Evolutionary conservation across 2,888 invertebrate species (phyloP).

Genomic region (Keiferia lycopersicella): DNA sequence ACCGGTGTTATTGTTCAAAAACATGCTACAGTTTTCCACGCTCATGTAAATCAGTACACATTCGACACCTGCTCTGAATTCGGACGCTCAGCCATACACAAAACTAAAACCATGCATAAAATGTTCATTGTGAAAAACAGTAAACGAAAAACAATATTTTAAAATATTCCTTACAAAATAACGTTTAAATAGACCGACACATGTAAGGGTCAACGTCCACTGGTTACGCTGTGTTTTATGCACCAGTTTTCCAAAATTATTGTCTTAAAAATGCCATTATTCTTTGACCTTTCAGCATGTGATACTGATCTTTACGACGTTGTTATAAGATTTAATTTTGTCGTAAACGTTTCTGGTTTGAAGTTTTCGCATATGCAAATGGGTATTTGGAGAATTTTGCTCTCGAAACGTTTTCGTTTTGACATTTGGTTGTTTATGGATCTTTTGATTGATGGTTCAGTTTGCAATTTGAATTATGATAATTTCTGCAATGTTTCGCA

Average conservation of each 20-base stretch:
- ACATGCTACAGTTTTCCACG: slow-evolving; percentile 43
- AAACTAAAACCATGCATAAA: slow-evolving; percentile 32
- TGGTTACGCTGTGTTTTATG: slow-evolving; percentile 60
- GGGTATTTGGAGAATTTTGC: slow-evolving; percentile 43
- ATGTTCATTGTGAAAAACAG: slow-evolving; percentile 39
- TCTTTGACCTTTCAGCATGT: slow-evolving; percentile 1
- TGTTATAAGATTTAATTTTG: neutral
- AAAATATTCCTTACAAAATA: slow-evolving; percentile 35
- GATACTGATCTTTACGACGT: slow-evolving; percentile 10
- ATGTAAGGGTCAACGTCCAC: slow-evolving; percentile 61
- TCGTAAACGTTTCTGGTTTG: slow-evolving; percentile 24
- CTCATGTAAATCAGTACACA: slow-evolving; percentile 34
- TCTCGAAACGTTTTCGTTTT: slow-evolving; percentile 39
- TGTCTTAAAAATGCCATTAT: slow-evolving; percentile 34
- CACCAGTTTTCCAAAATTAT: slow-evolving; percentile 65
- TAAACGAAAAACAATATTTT: slow-evolving; percentile 59
- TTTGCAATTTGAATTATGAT: slow-evolving; percentile 20
- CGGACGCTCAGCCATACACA: slow-evolving; percentile 33
- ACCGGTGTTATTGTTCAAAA: neutral
- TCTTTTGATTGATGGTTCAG: slow-evolving; percentile 31
- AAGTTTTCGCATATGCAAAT: slow-evolving; percentile 49
- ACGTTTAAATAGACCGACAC: slow-evolving; percentile 54
- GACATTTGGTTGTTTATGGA: slow-evolving; percentile 33
- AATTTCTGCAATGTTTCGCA: neutral
- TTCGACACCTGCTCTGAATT: slow-evolving; percentile 40